Evolutionary conservation across 2,888 invertebrate species (phyloP), one percentile per base, ranked within the genome.

Genomic region (Lasioglossum leucozonium): DNA sequence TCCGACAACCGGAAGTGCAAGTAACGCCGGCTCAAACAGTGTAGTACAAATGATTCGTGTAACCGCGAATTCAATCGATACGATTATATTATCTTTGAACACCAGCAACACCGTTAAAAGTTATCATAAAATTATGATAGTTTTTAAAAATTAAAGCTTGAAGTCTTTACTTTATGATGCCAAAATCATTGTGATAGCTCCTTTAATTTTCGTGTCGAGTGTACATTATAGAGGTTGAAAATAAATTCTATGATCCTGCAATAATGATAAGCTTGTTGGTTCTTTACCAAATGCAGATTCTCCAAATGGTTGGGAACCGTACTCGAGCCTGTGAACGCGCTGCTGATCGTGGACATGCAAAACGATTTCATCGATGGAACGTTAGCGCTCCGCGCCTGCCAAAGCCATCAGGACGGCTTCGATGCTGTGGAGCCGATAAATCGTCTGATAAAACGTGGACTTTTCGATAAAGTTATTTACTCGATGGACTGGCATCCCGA

Each of bases 291-390:
- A 67, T n/a, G 37, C 67, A 97, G 97, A 94, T 98, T 98, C 94
- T 98, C 97, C 97, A 97, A 97, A 91, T 98, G 98, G 98, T 97
- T 98, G 88, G 97, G 97, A 96, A 97, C 97, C 92, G 89, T 86
- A 18, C 16, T 92, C 34, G 96, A 97, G 77, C 98, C 98, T 30
- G 97, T 97, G 85, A 97, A 97, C 93, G 98, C 98, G 51, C 97
- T 99, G 94, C 95, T 99, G 85, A 96, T 99, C 85, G 98, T 99
- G 86, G 99, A 99, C 95, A 98, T 99, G n/a, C 99, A 99, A 96
- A 99, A 99, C 95, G 99, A 99, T 96, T 99, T 99, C 95, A 98
- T 99, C 93, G 97, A 97, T 83, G 99, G 99, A 58, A 97, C 98
- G 8, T 96, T 99, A 92, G 97, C 98, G 94, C 97, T 99, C 93